Evolutionary conservation across 1,140 invertebrate species (phyloP).

Genomic region (Euura saliciscinereae): DNA sequence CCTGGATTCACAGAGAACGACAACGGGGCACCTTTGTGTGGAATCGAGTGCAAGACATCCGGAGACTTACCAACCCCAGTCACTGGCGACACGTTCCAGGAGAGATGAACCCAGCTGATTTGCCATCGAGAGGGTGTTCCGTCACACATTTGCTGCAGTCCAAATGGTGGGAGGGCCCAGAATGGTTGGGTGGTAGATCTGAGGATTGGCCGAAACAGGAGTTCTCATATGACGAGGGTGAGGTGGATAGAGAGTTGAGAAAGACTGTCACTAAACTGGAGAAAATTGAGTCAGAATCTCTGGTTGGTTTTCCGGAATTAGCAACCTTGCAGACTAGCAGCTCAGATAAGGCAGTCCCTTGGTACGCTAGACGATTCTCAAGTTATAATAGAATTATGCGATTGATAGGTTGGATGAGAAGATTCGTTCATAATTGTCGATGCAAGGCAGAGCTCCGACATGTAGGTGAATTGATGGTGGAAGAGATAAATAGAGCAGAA

Average conservation of each 20-base stretch:
- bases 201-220: conserved; percentile 29
- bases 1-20: conserved; percentile 29
- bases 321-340: not conserved
- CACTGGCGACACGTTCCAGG: conserved; percentile 50
- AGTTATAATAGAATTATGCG: conserved; percentile 36
- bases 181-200: conserved; percentile 33
- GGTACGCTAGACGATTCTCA: conserved; percentile 24
- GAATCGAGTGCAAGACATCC: conserved; percentile 43
- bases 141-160: no score
- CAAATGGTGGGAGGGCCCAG: no score
- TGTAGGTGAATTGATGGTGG: conserved; percentile 24
- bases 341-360: conserved; percentile 10
- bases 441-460: conserved; percentile 18
- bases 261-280: conserved; percentile 15
- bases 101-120: no score
- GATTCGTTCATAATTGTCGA: conserved; percentile 36
- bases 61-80: conserved; percentile 28
- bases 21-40: conserved; percentile 35
- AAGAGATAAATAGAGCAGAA: conserved; percentile 32
- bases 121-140: no score
- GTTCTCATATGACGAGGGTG: conserved; percentile 17
- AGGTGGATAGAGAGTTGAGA: conserved; percentile 26
- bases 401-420: conserved; percentile 33
- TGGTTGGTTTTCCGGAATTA: not conserved
- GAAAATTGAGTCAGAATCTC: not conserved